These are phyloP conservation scores for Pyxicephalus adspersus DNA, from an alignment of 2,113 vertebrate genomes.

Conservation along the genomic window DNA sequence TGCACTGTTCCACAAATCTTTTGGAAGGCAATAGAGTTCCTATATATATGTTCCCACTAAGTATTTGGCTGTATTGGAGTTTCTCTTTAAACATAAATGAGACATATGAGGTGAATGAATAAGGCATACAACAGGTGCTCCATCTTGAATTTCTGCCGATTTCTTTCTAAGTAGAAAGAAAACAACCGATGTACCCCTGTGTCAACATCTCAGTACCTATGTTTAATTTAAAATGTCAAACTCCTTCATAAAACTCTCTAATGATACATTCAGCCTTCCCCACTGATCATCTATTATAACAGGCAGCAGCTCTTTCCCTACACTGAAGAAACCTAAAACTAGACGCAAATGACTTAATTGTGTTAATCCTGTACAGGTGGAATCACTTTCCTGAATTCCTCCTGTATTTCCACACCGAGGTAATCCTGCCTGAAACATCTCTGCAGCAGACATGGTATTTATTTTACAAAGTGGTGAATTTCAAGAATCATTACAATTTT, in stretches of 20 bases:
- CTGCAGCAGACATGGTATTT: background rate
- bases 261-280: no score
- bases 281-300: background rate
- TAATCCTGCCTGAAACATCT: background rate
- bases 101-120: no score
- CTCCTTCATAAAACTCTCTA: background rate
- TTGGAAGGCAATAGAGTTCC: no score
- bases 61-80: no score
- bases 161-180: no score
- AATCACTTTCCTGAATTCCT: background rate
- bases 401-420: slow-evolving; percentile 17
- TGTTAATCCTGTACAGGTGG: slow-evolving; percentile 10
- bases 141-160: background rate
- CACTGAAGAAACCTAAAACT: background rate
- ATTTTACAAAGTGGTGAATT: slow-evolving; percentile 11
- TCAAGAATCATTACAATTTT: background rate
- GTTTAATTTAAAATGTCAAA: no score
- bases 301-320: background rate
- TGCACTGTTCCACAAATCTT: no score
- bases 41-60: no score
- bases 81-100: no score
- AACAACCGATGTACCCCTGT: no score
- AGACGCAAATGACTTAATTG: background rate
- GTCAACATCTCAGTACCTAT: no score
- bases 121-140: background rate